Evolutionary conservation across 2,888 invertebrate species (phyloP).

Genomic region (Iselma pallidipennis): DNA sequence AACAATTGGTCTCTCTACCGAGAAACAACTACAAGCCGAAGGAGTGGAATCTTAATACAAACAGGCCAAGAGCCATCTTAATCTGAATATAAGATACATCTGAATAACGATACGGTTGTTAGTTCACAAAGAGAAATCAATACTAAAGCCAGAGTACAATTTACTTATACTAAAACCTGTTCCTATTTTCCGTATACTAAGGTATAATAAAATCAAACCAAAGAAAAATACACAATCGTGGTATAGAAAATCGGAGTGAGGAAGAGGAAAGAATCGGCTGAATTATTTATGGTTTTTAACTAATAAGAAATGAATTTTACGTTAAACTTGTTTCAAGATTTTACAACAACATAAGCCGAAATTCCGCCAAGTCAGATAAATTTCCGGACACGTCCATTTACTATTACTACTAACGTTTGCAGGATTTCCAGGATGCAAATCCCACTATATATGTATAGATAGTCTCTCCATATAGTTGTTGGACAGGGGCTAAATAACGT

Average conservation of each 20-base stretch:
- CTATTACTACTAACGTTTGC: not conserved
- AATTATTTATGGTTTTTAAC: too few species aligned
- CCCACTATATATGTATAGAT: not conserved
- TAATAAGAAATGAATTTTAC: too few species aligned
- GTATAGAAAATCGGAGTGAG: too few species aligned
- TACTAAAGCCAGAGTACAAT: slow-evolving; percentile 13
- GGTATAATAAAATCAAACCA: not conserved
- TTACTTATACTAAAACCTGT: slow-evolving; percentile 9
- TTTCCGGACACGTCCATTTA: not conserved
- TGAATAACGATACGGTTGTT: slow-evolving; percentile 15
- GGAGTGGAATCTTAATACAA: slow-evolving; percentile 1
- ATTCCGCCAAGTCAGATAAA: not conserved
- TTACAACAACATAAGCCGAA: not conserved
- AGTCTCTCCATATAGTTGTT: not conserved
- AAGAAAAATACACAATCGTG: not conserved
- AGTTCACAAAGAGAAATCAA: slow-evolving; percentile 21
- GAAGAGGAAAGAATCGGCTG: not conserved
- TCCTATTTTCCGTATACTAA: not conserved
- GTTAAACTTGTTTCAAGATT: too few species aligned
- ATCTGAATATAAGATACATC: slow-evolving; percentile 21
- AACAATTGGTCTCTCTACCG: not conserved
- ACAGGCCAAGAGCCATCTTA: slow-evolving; percentile 12
- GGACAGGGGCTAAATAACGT: not conserved
- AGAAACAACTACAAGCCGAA: not conserved
- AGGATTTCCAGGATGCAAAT: not conserved